These are phyloP conservation scores for Drosophila quinaria DNA, from an alignment of 2,888 invertebrate genomes.

Conservation along the genomic window DNA sequence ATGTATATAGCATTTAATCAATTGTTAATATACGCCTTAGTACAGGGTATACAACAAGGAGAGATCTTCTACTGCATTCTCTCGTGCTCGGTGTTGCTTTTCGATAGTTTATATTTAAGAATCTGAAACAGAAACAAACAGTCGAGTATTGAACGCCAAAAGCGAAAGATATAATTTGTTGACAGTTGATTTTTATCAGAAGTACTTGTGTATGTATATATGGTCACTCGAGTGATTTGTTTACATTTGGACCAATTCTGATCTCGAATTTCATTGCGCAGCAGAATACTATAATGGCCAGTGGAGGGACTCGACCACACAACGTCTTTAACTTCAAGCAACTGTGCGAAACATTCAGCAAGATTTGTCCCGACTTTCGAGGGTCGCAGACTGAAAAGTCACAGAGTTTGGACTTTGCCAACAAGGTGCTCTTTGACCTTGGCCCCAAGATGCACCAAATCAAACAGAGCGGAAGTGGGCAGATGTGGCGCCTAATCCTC, in stretches of 20 bases:
- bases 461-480: slow-evolving; percentile 42
- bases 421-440: slow-evolving; percentile 56
- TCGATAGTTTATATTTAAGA: neutral
- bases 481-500: slow-evolving; percentile 61
- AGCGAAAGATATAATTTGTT: slow-evolving; percentile 2
- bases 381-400: neutral
- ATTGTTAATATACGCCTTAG: neutral
- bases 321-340: slow-evolving; percentile 30
- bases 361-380: slow-evolving; percentile 63
- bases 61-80: neutral
- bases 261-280: slow-evolving; percentile 10
- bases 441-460: slow-evolving; percentile 53
- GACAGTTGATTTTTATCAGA: slow-evolving; percentile 1
- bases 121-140: slow-evolving; percentile 1
- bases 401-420: slow-evolving; percentile 60
- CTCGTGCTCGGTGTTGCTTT: neutral
- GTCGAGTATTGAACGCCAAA: slow-evolving; percentile 2
- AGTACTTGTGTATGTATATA: neutral
- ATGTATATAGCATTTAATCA: too few species aligned
- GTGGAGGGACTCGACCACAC: neutral
- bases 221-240: neutral
- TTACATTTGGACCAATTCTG: neutral
- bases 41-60: neutral
- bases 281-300: slow-evolving; percentile 13
- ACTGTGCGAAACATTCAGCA: slow-evolving; percentile 33